Conservation (phyloP, 2,888 invertebrate species). For the Nineta flava region DNA sequence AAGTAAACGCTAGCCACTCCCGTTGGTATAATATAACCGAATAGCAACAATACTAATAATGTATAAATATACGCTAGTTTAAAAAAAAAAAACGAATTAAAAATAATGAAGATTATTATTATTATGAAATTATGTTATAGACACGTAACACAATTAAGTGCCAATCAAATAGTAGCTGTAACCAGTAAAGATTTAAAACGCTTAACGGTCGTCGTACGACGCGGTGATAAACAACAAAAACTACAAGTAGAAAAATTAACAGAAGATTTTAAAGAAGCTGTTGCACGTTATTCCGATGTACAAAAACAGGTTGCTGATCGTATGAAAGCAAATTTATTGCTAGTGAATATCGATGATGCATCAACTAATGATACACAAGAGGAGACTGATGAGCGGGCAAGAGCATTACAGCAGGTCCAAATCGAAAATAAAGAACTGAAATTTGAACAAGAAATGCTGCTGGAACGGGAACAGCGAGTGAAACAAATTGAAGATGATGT, state of each 20-base stretch:
- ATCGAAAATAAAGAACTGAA: conserved; percentile 40
- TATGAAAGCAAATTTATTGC: conserved; percentile 45
- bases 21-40: too few species aligned
- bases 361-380: conserved; percentile 24
- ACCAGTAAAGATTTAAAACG: conserved; percentile 59
- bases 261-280: conserved; percentile 64
- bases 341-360: conserved; percentile 23
- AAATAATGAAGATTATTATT: neutral
- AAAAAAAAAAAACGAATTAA: too few species aligned
- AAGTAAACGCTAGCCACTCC: too few species aligned
- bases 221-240: conserved; percentile 63
- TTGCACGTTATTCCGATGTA: conserved; percentile 58
- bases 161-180: conserved; percentile 55
- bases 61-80: too few species aligned
- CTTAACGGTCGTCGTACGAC: conserved; percentile 49
- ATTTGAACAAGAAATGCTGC: conserved; percentile 63
- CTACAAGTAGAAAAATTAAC: conserved; percentile 72
- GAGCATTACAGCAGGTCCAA: conserved; percentile 27
- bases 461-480: conserved; percentile 67
- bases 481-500: conserved; percentile 67
- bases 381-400: conserved; percentile 23
- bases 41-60: too few species aligned
- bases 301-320: conserved; percentile 62
- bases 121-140: conserved; percentile 24
- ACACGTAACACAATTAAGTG: conserved; percentile 56